Base-by-base conservation (phyloP, 2,797 vertebrate genomes). In the Aldrovandia affinis region DNA sequence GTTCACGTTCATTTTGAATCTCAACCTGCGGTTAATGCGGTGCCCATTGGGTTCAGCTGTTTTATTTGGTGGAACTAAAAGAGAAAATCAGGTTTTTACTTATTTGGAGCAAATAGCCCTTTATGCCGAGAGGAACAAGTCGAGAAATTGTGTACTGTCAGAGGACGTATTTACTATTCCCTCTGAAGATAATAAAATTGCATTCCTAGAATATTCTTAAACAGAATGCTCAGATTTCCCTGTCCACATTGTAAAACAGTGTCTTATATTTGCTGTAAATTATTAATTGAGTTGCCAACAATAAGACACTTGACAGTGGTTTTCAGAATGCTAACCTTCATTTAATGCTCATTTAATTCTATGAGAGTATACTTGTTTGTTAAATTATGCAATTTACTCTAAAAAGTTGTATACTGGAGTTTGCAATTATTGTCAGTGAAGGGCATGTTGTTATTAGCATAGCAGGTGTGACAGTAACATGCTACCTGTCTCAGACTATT, bases 81-180 rank as follows among this genome's bases (percentile, higher is more conserved):
- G 73, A 54, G 36, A 44, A 52, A 79, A 88, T 83, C 85, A 84
- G 86, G 85, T 87, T 83, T 85, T 57, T 89, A 83, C 30, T 55
- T 86, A 84, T 89, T 77, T 50, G 85, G 91, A 92, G 93, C 92
- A 94, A 92, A 89, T 73, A 84, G 88, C 92, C 91, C 92, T 94
- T 93, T 94, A 94, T 79, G 63, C 84, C 78, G 59, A 82, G 86
- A 89, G 87, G 77, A 36, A 75, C 42, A 73, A 68, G 63, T 50
- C 42, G 28, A 55, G 78, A 10, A 18, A 63, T 36, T 30, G 30
- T 54, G 3, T 14, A 25, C 30, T 70, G 54, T 39, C 33, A 36
- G 30, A 63, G 44, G 55, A 25, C n/a, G 6, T 28, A 10, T 52
- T 59, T 42, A 15, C 36, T 44, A 47, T 47, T 57, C 50, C 63